Percentiles rank a stretch among this genome's conserved stretches.
Evolutionary conservation across 2,888 invertebrate species (phyloP).

Genomic region (Ormyrus nitidulus): DNA sequence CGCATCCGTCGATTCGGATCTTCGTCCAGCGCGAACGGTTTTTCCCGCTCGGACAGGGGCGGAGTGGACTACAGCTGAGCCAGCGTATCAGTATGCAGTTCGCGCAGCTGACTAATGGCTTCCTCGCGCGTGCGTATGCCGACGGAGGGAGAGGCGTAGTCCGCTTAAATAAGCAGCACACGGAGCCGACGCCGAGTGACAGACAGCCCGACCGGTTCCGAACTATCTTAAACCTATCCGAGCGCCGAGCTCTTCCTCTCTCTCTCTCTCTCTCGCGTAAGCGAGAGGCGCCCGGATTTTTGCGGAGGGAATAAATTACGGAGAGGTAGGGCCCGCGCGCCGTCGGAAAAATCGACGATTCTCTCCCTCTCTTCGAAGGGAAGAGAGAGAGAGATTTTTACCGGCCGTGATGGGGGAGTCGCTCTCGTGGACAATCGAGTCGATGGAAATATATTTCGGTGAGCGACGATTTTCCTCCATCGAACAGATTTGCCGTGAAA

Average conservation of each 20-base stretch:
- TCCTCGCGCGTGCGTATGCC: slow-evolving; percentile 52
- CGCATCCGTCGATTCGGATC: too few species aligned
- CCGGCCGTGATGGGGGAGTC: neutral
- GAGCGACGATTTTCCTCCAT: slow-evolving; percentile 43
- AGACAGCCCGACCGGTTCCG: slow-evolving; percentile 56
- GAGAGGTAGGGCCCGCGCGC: neutral
- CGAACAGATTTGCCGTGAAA: slow-evolving; percentile 44
- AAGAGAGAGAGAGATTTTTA: neutral
- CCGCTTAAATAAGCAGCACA: slow-evolving; percentile 15
- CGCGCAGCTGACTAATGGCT: slow-evolving; percentile 63
- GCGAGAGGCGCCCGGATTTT: neutral
- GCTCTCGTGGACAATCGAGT: slow-evolving; percentile 30
- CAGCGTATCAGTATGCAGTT: slow-evolving; percentile 61
- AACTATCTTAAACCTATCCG: slow-evolving; percentile 53
- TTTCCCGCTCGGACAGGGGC: too few species aligned
- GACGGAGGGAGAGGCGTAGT: slow-evolving; percentile 32
- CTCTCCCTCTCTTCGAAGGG: slow-evolving; percentile 2
- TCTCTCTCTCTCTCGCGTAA: neutral
- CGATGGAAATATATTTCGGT: slow-evolving; percentile 49
- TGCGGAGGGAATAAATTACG: slow-evolving; percentile 33
- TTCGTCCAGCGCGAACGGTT: too few species aligned
- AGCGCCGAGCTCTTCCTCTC: neutral
- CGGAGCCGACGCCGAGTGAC: slow-evolving; percentile 15
- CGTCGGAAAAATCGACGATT: slow-evolving; percentile 30
- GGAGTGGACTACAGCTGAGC: too few species aligned